Conservation (phyloP, 2,113 vertebrate species). For the Silurus meridionalis region DNA sequence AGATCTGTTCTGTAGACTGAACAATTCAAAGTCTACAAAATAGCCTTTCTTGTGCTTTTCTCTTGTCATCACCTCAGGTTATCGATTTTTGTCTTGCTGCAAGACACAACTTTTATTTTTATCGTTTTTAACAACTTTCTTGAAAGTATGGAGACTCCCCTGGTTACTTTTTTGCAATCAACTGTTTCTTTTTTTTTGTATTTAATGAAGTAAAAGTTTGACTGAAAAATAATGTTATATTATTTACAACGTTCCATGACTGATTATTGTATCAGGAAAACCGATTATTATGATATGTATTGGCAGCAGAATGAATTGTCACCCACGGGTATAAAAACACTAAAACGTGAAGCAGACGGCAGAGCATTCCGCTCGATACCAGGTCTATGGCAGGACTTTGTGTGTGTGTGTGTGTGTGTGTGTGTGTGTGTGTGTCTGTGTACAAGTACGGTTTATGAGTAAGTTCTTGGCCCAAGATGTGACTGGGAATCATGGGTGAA, state of each 20-base stretch:
- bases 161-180: not conserved
- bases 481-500: not conserved
- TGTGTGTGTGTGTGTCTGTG: not conserved
- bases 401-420: no score
- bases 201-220: not conserved
- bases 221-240: not conserved
- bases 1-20: not conserved
- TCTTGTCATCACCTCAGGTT: not conserved
- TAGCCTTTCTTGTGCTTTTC: no score
- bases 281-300: not conserved
- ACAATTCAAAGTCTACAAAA: no score
- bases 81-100: not conserved
- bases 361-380: not conserved
- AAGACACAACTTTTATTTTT: not conserved
- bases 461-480: not conserved
- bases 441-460: not conserved
- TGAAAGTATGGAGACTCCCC: not conserved
- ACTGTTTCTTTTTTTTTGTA: not conserved
- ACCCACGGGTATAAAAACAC: not conserved
- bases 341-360: not conserved
- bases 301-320: not conserved
- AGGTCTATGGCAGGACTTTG: not conserved
- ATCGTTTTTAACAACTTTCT: not conserved
- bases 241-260: not conserved
- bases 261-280: not conserved